These are phyloP conservation scores for Corapipo altera DNA, from an alignment of 2,113 vertebrate species.

Conservation along the genomic window DNA sequence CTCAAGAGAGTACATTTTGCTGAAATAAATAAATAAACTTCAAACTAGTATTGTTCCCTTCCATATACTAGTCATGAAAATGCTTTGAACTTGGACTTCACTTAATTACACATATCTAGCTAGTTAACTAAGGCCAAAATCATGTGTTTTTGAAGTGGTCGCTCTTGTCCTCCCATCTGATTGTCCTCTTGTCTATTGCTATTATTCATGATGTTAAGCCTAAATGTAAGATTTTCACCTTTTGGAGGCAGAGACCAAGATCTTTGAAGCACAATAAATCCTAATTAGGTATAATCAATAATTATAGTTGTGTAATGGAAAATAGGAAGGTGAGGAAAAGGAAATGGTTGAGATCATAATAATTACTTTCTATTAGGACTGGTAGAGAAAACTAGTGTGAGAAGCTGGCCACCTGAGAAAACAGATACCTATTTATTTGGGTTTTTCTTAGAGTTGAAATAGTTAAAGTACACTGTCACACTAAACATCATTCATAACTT, in stretches of 20 bases:
- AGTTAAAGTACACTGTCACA: not conserved
- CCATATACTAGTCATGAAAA: not conserved
- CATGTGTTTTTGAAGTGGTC: not conserved
- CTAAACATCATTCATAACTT: not conserved
- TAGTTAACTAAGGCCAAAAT: not conserved
- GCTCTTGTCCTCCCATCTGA: not conserved
- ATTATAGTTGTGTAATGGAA: constrained; percentile 50
- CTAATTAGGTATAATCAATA: constrained; percentile 50
- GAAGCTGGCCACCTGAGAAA: not conserved
- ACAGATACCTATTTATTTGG: not conserved
- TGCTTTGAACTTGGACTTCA: not conserved
- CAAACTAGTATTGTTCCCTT: not conserved
- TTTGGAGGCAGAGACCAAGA: not conserved
- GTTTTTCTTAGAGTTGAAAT: not conserved
- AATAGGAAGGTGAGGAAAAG: constrained; percentile 53
- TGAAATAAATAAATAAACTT: not conserved
- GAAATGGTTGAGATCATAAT: constrained; percentile 1
- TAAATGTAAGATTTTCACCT: not conserved
- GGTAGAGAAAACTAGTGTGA: not conserved
- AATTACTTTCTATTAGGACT: not conserved
- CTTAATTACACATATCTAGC: not conserved
- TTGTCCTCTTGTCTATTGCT: not conserved
- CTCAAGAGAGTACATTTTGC: not conserved
- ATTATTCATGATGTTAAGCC: not conserved
- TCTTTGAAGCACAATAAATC: constrained; percentile 47